Conservation (phyloP, 2,797 vertebrate species). For the Babyrousa celebensis region DNA sequence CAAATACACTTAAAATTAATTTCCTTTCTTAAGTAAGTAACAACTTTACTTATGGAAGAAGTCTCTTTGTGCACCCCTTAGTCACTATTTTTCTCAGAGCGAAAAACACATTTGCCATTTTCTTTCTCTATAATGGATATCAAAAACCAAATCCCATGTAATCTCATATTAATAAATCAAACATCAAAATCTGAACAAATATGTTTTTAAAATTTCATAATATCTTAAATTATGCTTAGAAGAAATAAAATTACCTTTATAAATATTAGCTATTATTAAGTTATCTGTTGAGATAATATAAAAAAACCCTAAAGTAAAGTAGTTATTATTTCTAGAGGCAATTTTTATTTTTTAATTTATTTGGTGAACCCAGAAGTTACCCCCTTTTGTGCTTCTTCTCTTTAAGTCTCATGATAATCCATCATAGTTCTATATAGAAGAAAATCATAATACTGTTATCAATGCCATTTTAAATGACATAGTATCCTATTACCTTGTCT, state of each 20-base stretch:
- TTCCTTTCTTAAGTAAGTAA: not conserved
- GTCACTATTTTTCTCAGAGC: not conserved
- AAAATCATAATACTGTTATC: slow-evolving; percentile 24
- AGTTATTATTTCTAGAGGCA: not conserved
- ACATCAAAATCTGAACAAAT: not conserved
- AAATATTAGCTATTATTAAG: not conserved
- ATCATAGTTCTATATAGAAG: not conserved
- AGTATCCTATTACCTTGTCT: not conserved
- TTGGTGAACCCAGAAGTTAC: not conserved
- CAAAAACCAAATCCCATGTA: not conserved
- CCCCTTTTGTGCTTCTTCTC: not conserved
- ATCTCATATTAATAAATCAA: not conserved
- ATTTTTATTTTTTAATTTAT: slow-evolving; percentile 15
- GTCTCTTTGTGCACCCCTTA: not conserved
- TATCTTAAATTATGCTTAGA: not conserved
- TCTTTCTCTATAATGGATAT: not conserved
- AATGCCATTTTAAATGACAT: slow-evolving; percentile 43
- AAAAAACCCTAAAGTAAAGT: not conserved
- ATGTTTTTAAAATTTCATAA: not conserved
- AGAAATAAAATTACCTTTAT: not conserved
- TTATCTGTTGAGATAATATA: not conserved
- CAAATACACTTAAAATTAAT: not conserved
- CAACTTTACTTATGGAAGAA: not conserved
- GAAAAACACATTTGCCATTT: not conserved
- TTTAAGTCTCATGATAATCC: not conserved